Evolutionary conservation across 2,113 vertebrate genomes (phyloP), one percentile per base, ranked within the genome.

Genomic region (Oreamnos americanus): DNA sequence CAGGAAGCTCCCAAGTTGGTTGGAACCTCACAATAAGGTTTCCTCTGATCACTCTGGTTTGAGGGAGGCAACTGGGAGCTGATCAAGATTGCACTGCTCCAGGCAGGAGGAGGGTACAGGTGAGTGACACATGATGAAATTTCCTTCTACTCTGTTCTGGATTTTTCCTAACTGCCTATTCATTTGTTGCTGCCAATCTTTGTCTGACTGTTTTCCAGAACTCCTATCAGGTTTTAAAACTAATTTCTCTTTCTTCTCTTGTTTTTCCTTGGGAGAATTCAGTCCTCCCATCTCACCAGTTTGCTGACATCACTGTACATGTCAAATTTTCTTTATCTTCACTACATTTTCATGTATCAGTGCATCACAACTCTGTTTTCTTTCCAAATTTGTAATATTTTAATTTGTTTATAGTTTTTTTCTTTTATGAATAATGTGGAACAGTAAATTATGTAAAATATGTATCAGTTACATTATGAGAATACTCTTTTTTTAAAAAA

Each of bases 291-390:
- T 17, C 33, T 67, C 33, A 67, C 15, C 33, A n/a, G 3, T 67
- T 67, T 67, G 30, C 30, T 67, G 33, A 67, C 62, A 67, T n/a
- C 62, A 67, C 62, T 67, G 62, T 19, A 67, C 62, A 67, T 67
- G 33, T 67, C 19, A 67, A 67, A 67, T 67, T n/a, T 64, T n/a
- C n/a, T 64, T n/a, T n/a, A n/a, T 33, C 33, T 17, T n/a, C 62
- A 64, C 28, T 15, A n/a, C 15, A n/a, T 64, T n/a, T 9, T n/a
- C 0, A 0, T n/a, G 33, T n/a, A 64, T 64, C 62, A 64, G 3
- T 64, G 62, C 33, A 64, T n/a, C 15, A 17, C 7, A 64, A 64
- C 7, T 64, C 30, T 64, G 30, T 64, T 64, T 16, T 64, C 14
- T 64, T 64, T 64, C 33, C 28, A 64, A 64, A 64, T 64, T n/a